Conservation (phyloP, 2,888 invertebrate genomes). For the Aphodius sticticus region DNA sequence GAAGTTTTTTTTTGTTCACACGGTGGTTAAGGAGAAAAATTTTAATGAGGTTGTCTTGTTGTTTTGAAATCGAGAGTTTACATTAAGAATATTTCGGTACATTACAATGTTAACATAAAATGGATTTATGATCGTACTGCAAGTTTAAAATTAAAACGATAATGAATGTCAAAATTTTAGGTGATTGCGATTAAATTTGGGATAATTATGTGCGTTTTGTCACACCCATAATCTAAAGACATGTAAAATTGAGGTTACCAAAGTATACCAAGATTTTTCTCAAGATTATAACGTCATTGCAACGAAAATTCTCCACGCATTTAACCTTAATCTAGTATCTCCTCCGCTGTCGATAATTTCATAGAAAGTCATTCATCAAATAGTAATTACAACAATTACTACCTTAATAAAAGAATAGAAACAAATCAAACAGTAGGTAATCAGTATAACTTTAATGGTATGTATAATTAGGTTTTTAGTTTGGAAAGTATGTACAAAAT, state of each 20-base stretch:
- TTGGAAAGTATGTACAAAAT: background rate
- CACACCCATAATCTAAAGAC: background rate
- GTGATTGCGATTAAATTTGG: background rate
- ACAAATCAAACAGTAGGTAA: background rate
- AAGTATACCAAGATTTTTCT: constrained; percentile 4
- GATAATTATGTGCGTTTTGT: background rate
- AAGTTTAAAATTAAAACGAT: too few species aligned
- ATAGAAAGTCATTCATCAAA: constrained; percentile 4
- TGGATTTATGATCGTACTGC: too few species aligned
- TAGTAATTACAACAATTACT: background rate
- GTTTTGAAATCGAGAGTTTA: background rate
- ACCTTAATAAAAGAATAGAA: background rate
- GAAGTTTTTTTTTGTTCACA: background rate
- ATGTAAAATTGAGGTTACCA: background rate
- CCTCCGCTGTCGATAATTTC: background rate
- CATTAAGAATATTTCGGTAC: background rate
- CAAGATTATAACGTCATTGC: background rate
- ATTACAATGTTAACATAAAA: background rate
- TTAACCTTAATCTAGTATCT: background rate
- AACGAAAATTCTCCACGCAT: background rate
- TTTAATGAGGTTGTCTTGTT: background rate
- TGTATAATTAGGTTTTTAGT: background rate
- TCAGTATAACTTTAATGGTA: background rate
- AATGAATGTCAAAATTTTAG: background rate
- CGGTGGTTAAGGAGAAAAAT: background rate